A percentile compares a stretch with the other conserved stretches of the same genome.
These are phyloP conservation scores for Leucosticte australis DNA, from an alignment of 2,113 vertebrate species.

Conservation along the genomic window DNA sequence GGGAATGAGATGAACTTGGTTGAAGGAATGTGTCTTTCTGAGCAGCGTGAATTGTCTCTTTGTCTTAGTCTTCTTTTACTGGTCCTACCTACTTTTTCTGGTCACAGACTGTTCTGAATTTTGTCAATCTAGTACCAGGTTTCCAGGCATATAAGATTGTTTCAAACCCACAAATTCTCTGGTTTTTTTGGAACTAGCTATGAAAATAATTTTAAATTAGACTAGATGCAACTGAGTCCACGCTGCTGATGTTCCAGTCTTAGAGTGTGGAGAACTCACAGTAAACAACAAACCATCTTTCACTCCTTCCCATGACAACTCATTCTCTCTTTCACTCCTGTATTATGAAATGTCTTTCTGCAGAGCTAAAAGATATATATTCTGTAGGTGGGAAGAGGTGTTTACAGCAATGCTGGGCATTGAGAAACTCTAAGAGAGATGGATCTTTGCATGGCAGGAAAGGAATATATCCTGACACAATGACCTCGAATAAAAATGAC, in stretches of 20 bases:
- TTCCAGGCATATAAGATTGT: not conserved
- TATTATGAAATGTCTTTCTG: slow-evolving; percentile 17
- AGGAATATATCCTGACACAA: slow-evolving; percentile 28
- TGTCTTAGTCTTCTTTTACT: not conserved
- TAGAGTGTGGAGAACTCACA: not conserved
- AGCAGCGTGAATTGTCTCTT: not conserved
- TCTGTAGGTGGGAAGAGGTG: not conserved
- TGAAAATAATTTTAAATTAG: not conserved
- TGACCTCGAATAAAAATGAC: slow-evolving; percentile 30
- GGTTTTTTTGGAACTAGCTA: not conserved
- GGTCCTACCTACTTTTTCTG: not conserved
- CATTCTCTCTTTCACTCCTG: slow-evolving; percentile 20
- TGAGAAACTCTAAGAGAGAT: slow-evolving; percentile 29
- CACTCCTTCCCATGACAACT: slow-evolving; percentile 19
- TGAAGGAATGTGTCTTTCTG: not conserved
- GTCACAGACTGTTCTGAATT: not conserved
- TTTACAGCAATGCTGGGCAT: not conserved
- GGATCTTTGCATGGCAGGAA: slow-evolving; percentile 2
- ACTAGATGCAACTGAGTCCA: not conserved
- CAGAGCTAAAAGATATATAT: slow-evolving; percentile 22
- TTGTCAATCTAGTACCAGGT: not conserved
- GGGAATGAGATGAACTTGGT: not conserved
- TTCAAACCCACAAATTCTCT: not conserved
- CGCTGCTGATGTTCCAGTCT: not conserved
- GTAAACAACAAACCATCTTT: slow-evolving; percentile 18